Base-by-base conservation (phyloP, 1,140 invertebrate species). In the Magallana gigas region DNA sequence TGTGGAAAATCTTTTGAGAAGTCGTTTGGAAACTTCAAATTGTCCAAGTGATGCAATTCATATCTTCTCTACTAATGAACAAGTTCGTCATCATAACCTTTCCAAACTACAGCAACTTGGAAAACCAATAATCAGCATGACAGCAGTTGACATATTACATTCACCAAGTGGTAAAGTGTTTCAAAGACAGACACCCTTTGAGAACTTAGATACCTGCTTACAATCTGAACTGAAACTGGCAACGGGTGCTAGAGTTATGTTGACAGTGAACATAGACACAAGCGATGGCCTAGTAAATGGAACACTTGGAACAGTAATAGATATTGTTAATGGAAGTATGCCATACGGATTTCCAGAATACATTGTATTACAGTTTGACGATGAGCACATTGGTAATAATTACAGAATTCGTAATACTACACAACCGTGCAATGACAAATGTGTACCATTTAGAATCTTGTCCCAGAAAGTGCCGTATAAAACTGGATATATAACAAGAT, bases 201-300 rank as follows among this genome's bases (percentile, higher is more conserved):
- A 57, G 3, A 36, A 88, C 48, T 76, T 56, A 68, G 57, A 62
- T 57, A 7, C 58, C n/a, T 57, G 86, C 57, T 60, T 87, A n/a
- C 71, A 58, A 56, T 6, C 57, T 23, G 57, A 64, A 56, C 4
- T 88, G 9, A 29, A 18, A 58, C 58, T 88, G 2, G 85, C 56
- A 64, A 14, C 64, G 57, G 85, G 68, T 68, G 85, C 85, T 58
- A 88, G 87, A 85, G 85, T 90, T 14, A 90, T 90, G 89, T 80
- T 90, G n/a, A 85, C 84, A 48, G 83, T 82, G 68, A 90, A 90
- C 71, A 71, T 88, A 71, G 89, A 88, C 83, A 62, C 85, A 23
- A 80, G 64, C 29, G 89, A 90, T 87, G 87, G 87, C 4, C 85
- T 88, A 60, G 89, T 86, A n/a, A 90, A 90, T 87, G 87, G 89